Percentiles rank a stretch among this genome's conserved stretches.
phyloP scores from a whole-genome alignment of 2,888 invertebrate genomes.

The Drosophila prolongata region DNA sequence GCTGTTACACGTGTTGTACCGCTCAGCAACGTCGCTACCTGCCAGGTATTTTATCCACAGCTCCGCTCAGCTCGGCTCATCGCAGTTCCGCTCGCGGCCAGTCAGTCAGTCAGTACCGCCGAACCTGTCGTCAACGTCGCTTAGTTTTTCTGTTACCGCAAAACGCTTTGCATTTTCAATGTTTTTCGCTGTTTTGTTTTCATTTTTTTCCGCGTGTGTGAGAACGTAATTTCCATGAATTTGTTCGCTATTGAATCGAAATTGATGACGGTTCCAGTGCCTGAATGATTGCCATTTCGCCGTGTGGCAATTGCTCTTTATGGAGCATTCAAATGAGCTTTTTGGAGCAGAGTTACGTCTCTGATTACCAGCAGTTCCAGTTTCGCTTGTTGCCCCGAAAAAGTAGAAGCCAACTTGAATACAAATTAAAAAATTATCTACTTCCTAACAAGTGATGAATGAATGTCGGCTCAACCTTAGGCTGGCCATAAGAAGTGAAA shows the following conservation, averaged over 20 bases:
- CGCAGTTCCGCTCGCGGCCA: conserved; percentile 28
- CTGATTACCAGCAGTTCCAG: conserved; percentile 45
- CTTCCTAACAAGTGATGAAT: conserved; percentile 46
- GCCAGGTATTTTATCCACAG: conserved; percentile 45
- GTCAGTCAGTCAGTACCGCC: conserved; percentile 58
- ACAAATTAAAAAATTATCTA: conserved; percentile 50
- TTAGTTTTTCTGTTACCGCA: conserved; percentile 39
- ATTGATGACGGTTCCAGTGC: conserved; percentile 64
- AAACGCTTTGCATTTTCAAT: conserved; percentile 49
- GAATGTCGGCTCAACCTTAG: conserved; percentile 36
- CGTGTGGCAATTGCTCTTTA: conserved; percentile 40
- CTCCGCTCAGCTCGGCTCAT: conserved; percentile 34
- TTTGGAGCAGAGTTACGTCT: conserved; percentile 51
- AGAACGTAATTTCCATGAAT: conserved; percentile 71
- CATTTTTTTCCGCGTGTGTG: conserved; percentile 47
- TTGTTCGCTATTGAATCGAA: conserved; percentile 70
- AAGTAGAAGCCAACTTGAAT: conserved; percentile 41
- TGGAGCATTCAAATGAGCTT: conserved; percentile 58
- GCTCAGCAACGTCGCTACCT: conserved; percentile 22
- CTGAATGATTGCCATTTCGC: conserved; percentile 24
- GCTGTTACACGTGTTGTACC: conserved; percentile 68
- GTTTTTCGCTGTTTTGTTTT: conserved; percentile 10
- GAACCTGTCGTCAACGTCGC: conserved; percentile 71
- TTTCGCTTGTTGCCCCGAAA: conserved; percentile 35
- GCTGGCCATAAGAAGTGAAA: conserved; percentile 17